A percentile compares a stretch with the other conserved stretches of the same genome.
Evolutionary conservation across 2,888 invertebrate species (phyloP).

Genomic region (Phyllotreta striolata): DNA sequence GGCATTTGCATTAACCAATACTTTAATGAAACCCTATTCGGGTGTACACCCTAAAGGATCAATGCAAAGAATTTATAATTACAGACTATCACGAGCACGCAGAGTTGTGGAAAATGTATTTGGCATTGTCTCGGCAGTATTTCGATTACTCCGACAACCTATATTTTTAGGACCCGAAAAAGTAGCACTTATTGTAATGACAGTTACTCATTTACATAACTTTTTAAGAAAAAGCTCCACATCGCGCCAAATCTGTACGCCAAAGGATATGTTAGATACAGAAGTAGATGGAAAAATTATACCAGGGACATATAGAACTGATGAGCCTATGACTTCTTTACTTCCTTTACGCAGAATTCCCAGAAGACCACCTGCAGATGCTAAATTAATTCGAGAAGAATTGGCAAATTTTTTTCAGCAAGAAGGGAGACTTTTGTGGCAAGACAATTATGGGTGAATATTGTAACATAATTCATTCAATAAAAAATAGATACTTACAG

Average conservation of each 20-base stretch:
- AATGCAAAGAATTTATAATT: slow-evolving; percentile 42
- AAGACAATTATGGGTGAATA: slow-evolving; percentile 35
- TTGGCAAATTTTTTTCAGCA: slow-evolving; percentile 41
- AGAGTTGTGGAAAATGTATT: slow-evolving; percentile 24
- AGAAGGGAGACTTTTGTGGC: slow-evolving; percentile 44
- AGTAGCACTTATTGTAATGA: slow-evolving; percentile 40
- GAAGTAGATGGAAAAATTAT: slow-evolving; percentile 37
- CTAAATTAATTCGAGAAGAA: slow-evolving; percentile 42
- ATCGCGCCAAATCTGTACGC: slow-evolving; percentile 39
- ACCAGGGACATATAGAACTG: slow-evolving; percentile 42
- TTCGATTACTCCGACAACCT: slow-evolving; percentile 44
- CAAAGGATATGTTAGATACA: slow-evolving; percentile 41
- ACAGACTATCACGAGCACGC: slow-evolving; percentile 16
- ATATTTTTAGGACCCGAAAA: slow-evolving; percentile 45
- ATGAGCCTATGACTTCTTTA: slow-evolving; percentile 34
- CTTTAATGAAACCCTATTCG: slow-evolving; percentile 43
- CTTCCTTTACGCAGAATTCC: slow-evolving; percentile 26
- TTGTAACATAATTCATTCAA: not conserved
- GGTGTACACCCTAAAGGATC: slow-evolving; percentile 31
- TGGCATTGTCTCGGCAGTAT: slow-evolving; percentile 35
- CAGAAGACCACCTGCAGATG: slow-evolving; percentile 6
- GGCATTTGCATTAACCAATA: slow-evolving; percentile 41
- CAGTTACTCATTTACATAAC: slow-evolving; percentile 44
- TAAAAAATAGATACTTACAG: slow-evolving; percentile 12
- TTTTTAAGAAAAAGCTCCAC: slow-evolving; percentile 42